Evolutionary conservation across 1,140 invertebrate species (phyloP).

Genomic region (Drosophila nigromelanica): DNA sequence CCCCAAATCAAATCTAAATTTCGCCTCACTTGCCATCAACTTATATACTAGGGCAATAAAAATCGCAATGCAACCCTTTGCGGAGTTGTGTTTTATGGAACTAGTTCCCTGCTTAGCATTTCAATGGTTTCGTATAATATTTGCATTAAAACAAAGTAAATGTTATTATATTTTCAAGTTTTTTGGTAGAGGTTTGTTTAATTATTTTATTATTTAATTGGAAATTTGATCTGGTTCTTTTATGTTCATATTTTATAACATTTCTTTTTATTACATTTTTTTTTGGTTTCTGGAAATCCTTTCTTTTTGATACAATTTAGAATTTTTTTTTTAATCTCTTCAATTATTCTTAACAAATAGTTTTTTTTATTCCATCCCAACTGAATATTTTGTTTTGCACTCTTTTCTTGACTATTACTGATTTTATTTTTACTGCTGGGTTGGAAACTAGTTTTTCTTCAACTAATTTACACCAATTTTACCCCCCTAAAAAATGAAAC

Average conservation of each 20-base stretch:
- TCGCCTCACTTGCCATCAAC: constrained; percentile 27
- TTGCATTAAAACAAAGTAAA: not conserved
- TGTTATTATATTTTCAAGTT: not conserved
- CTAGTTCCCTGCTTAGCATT: not conserved
- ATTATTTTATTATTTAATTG: too few relatives aligned
- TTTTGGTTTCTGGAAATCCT: too few relatives aligned
- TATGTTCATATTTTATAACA: too few relatives aligned
- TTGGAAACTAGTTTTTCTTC: not conserved
- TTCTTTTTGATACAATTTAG: too few relatives aligned
- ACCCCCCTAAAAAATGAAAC: not conserved
- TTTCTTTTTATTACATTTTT: too few relatives aligned
- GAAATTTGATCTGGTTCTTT: too few relatives aligned
- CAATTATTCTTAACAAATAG: too few relatives aligned
- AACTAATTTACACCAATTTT: not conserved
- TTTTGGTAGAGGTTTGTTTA: not conserved
- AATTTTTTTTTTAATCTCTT: too few relatives aligned
- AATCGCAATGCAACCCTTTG: not conserved
- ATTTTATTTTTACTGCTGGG: constrained; percentile 2
- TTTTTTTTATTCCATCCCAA: too few relatives aligned
- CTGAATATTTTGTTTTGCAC: not conserved
- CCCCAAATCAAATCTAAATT: constrained; percentile 1
- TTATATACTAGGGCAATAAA: constrained; percentile 1
- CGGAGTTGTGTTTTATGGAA: not conserved
- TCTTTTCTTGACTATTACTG: not conserved
- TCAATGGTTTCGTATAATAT: not conserved